Evolutionary conservation across 1,140 invertebrate species (phyloP).

Genomic region (Drosophila bipectinata): DNA sequence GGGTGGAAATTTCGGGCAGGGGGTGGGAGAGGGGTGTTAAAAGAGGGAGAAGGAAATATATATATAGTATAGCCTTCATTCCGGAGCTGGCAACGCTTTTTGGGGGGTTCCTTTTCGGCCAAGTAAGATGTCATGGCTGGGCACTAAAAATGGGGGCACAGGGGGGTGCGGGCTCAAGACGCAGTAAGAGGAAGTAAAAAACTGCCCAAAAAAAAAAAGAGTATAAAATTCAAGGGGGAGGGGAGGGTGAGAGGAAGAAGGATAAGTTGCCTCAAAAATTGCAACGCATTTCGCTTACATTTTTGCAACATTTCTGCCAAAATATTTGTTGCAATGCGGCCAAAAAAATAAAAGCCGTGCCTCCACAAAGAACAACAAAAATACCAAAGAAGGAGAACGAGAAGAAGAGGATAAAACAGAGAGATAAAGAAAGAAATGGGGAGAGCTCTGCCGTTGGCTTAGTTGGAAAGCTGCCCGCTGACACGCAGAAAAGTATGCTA

Average conservation of each 20-base stretch:
- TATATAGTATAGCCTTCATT: conserved; percentile 4
- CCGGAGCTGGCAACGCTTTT: conserved; percentile 31
- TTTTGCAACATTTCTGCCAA: conserved; percentile 69
- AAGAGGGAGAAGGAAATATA: neutral
- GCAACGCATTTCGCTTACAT: conserved; percentile 67
- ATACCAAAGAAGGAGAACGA: neutral
- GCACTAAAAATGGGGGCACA: conserved; percentile 12
- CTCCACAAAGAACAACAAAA: conserved; percentile 1
- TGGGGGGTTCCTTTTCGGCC: conserved; percentile 24
- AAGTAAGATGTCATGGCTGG: conserved; percentile 65
- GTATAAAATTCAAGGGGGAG: neutral
- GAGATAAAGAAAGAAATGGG: conserved; percentile 10
- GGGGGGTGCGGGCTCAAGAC: no score
- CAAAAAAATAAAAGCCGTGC: conserved; percentile 8
- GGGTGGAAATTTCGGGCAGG: neutral
- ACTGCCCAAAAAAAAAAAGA: neutral
- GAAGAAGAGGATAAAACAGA: conserved; percentile 2
- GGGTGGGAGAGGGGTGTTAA: neutral
- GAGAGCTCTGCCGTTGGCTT: conserved; percentile 47
- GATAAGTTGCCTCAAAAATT: conserved; percentile 5
- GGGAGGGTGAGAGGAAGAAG: neutral
- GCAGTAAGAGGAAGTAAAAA: neutral
- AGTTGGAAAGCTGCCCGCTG: conserved; percentile 47
- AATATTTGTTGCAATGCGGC: conserved; percentile 56
- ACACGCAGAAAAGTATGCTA: conserved; percentile 42